Conservation (phyloP, 2,888 invertebrate genomes). For the Sesia apiformis region DNA sequence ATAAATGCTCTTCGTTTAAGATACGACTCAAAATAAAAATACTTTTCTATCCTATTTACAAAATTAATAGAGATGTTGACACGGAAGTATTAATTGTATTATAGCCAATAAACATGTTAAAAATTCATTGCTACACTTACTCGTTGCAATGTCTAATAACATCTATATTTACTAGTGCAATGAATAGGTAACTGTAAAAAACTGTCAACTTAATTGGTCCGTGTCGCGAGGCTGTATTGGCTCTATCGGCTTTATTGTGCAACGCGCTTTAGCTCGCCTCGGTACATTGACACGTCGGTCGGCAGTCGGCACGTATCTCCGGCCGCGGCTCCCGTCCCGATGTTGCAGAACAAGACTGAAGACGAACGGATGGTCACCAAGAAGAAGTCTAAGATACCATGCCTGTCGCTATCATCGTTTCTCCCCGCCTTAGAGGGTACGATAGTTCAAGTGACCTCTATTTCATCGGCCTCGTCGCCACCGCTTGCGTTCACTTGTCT, state of each 20-base stretch:
- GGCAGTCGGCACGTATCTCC: conserved; percentile 59
- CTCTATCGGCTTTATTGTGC: conserved; percentile 25
- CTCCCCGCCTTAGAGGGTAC: conserved; percentile 69
- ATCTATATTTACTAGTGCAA: too few species aligned
- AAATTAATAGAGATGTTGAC: too few species aligned
- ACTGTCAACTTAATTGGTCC: background rate
- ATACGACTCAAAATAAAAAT: too few species aligned
- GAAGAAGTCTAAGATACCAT: conserved; percentile 70
- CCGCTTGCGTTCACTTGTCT: conserved; percentile 62
- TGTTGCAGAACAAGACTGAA: conserved; percentile 60
- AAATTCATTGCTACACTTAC: too few species aligned
- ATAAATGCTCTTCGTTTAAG: too few species aligned
- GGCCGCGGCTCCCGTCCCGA: conserved; percentile 39
- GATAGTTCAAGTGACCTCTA: conserved; percentile 49
- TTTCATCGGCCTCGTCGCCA: conserved; percentile 52
- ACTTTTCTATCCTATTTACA: too few species aligned
- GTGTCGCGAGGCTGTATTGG: conserved; percentile 17
- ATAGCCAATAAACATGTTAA: too few species aligned
- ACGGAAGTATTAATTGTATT: too few species aligned
- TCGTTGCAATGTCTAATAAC: too few species aligned
- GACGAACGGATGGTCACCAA: conserved; percentile 65
- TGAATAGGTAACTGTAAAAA: background rate
- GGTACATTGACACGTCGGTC: conserved; percentile 50
- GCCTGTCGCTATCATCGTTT: conserved; percentile 61
- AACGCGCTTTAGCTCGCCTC: conserved; percentile 43